These are phyloP conservation scores for Polypterus senegalus DNA, from an alignment of 2,113 vertebrate genomes.

Conservation along the genomic window DNA sequence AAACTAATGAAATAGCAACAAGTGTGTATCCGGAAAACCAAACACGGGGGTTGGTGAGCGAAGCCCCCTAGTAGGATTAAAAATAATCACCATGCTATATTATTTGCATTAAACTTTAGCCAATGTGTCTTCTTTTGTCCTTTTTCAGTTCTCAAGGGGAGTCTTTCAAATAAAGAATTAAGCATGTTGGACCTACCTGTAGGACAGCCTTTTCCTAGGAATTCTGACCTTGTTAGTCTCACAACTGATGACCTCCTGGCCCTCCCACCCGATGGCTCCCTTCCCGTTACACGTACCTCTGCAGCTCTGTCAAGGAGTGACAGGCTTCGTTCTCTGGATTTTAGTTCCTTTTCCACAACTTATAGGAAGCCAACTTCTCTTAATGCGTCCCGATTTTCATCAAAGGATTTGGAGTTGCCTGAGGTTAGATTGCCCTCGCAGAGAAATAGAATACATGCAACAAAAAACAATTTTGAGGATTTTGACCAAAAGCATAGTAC, in stretches of 20 bases:
- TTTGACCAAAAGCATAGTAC: too few species aligned
- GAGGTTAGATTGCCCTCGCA: too few species aligned
- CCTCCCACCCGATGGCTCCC: conserved; percentile 60
- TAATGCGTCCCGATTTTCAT: too few species aligned
- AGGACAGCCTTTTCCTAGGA: conserved; percentile 23
- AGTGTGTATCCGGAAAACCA: too few species aligned
- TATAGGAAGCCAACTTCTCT: not conserved
- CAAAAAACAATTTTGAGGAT: too few species aligned
- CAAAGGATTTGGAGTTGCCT: too few species aligned
- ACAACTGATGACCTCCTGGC: conserved; percentile 72
- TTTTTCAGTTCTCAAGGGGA: conserved; percentile 40
- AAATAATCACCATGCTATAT: too few species aligned
- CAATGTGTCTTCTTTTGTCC: not conserved
- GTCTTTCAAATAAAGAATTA: conserved; percentile 41
- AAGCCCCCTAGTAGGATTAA: too few species aligned
- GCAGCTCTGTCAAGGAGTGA: conserved; percentile 9
- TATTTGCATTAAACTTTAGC: not conserved
- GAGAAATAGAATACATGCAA: too few species aligned
- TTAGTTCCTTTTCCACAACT: not conserved
- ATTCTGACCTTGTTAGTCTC: conserved; percentile 58
- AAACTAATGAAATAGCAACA: too few species aligned
- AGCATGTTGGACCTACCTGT: conserved; percentile 40
- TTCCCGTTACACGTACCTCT: conserved; percentile 41
- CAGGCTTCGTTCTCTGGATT: not conserved
- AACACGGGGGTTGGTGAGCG: too few species aligned